A percentile compares a stretch with the other conserved stretches of the same genome.
phyloP scores from a whole-genome alignment of 2,888 invertebrate genomes.

The Epinotia ramella region DNA sequence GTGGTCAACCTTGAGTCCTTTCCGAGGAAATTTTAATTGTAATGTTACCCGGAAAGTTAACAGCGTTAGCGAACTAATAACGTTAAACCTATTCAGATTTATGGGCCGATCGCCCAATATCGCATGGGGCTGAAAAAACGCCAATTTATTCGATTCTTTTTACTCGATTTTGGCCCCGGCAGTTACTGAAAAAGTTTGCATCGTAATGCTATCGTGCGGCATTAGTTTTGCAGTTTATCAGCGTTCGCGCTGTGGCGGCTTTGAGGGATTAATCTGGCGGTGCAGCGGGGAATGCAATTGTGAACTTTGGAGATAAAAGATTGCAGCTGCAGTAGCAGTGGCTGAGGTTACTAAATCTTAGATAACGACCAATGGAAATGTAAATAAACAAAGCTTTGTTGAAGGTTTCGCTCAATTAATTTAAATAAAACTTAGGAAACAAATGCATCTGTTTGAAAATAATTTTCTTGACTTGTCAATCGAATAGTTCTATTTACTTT shows the following conservation, averaged over 20 bases:
- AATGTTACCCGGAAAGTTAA: constrained; percentile 22
- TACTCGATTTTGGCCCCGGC: constrained; percentile 73
- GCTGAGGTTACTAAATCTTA: constrained; percentile 53
- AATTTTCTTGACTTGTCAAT: no score
- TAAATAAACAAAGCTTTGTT: constrained; percentile 31
- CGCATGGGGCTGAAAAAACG: constrained; percentile 66
- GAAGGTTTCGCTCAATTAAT: background rate
- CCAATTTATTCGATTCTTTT: constrained; percentile 77
- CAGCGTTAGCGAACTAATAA: constrained; percentile 50
- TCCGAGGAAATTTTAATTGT: constrained; percentile 25
- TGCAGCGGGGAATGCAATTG: constrained; percentile 68
- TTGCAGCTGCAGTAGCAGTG: constrained; percentile 56
- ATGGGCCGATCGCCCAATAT: constrained; percentile 73
- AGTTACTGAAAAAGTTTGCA: constrained; percentile 83
- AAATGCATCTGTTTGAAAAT: no score
- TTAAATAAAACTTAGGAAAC: background rate
- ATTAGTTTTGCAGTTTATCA: constrained; percentile 83
- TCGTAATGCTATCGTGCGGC: constrained; percentile 81
- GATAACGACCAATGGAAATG: constrained; percentile 14
- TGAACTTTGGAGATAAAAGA: constrained; percentile 50
- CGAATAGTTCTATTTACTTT: no score
- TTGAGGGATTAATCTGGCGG: constrained; percentile 81
- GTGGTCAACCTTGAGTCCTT: constrained; percentile 3
- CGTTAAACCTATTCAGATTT: constrained; percentile 68
- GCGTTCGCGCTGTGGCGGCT: constrained; percentile 74